Evolutionary conservation across 2,797 vertebrate species (phyloP), one percentile per base, ranked within the genome.

Genomic region (Urophycis tenuis): DNA sequence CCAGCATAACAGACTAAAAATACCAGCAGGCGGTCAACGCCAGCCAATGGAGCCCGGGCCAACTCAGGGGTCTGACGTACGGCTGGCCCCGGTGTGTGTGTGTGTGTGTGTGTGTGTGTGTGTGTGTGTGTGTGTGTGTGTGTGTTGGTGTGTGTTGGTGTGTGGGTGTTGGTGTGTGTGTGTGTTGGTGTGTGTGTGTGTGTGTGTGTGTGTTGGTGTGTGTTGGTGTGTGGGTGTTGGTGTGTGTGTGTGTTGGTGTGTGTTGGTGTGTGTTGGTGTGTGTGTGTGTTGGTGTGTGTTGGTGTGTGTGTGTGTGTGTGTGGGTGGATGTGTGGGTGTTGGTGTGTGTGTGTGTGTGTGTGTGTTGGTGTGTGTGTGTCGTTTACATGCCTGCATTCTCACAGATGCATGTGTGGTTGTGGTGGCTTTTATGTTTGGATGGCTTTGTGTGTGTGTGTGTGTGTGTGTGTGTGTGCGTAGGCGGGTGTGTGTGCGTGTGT

Each of bases 1-100:
- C 83, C 86, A 53, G 87, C 91, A 91, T 91, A 93, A 93, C 91
- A 92, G 89, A 39, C 93, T 94, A 92, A 93, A 94, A 93, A 93
- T 94, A 94, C 90, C 89, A 90, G 92, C 91, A 91, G 92, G 92
- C 91, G 89, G 89, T 88, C 91, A 88, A 91, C 88, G 91, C 87
- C 85, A 88, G 85, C 90, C 90, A 91, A 90, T 90, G 36, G 87
- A 85, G 81, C 81, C 41, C 82, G 85, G 74, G 81, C 84, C 82
- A 80, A 83, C 88, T 78, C 79, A 85, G 80, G 78, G 85, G 82
- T 71, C 84, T 87, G 86, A 86, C 78, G 81, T 84, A 29, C 30
- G n/a, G 79, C 78, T 81, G 75, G 29, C 15, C 30, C n/a, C n/a
- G n/a, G n/a, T n/a, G n/a, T n/a, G n/a, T n/a, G n/a, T n/a, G 31